Evolutionary conservation across 1,140 invertebrate genomes (phyloP).

Genomic region (Linepithema humile): DNA sequence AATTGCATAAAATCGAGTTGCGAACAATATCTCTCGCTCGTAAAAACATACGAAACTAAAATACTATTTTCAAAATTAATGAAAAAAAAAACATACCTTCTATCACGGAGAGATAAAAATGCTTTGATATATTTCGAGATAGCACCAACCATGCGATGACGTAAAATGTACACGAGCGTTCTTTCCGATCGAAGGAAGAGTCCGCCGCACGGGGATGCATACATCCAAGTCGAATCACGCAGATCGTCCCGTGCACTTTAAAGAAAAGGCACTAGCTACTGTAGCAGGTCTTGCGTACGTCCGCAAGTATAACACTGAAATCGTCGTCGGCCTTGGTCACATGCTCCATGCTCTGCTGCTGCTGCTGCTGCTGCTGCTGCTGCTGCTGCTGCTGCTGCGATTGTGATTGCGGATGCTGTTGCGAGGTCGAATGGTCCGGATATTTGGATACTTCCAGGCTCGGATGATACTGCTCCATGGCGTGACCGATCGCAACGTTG

Average conservation of each 20-base stretch:
- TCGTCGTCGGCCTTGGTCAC: constrained; percentile 90
- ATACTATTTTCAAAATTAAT: background rate
- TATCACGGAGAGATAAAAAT: constrained; percentile 31
- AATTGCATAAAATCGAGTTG: background rate
- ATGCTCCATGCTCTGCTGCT: constrained; percentile 81
- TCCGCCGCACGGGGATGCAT: background rate
- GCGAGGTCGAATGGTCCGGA: constrained; percentile 82
- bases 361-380: constrained; percentile 75
- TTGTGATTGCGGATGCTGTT: constrained; percentile 83
- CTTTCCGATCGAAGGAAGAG: background rate
- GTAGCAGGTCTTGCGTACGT: constrained; percentile 94
- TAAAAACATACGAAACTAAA: background rate
- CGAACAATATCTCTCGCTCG: background rate
- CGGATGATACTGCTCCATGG: constrained; percentile 81
- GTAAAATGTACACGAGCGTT: background rate
- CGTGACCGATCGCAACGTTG: constrained; percentile 72
- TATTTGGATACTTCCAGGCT: constrained; percentile 80
- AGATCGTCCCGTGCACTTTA: background rate
- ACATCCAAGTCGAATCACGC: background rate
- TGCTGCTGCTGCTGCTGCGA: constrained; percentile 82
- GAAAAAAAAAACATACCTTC: constrained; percentile 16
- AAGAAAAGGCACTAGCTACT: constrained; percentile 87
- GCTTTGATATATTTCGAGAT: constrained; percentile 10
- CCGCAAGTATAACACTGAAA: constrained; percentile 93
- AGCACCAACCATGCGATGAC: constrained; percentile 17